Base-by-base conservation (phyloP, 37 sponge, comb jelly and placozoan species). In the Halichondria panicea region DNA sequence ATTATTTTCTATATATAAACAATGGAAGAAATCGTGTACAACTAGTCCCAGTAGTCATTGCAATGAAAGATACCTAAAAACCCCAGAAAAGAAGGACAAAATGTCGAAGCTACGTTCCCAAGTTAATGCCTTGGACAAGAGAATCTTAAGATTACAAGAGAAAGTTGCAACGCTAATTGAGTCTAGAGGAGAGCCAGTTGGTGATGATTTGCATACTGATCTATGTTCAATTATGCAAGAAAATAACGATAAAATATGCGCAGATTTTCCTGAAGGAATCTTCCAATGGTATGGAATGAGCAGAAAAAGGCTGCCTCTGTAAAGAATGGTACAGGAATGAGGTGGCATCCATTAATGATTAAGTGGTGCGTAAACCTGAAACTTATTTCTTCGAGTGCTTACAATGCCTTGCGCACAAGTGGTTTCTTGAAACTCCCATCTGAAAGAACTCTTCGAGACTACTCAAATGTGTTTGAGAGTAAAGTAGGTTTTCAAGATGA, bases 311-410 rank as follows among this genome's bases (percentile, higher is more conserved):
- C 80, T 9, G 44, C 70, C 3, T 6, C 37, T 27, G 70, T 43
- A 4, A 73, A 55, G 22, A 36, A 74, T 58, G 48, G 69, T 8
- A 74, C 45, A 46, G 63, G 70, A 44, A 70, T 84, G 62, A 44
- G 63, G 27, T 84, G 85, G 78, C 85, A 84, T 55, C 85, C 85
- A 3, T n/a, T 68, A 19, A 83, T 74, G 76, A 67, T 75, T 11
- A 66, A 67, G 37, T 84, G 77, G 77, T 76, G 72, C 61, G 30
- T 76, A 1, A 70, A 77, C 30, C 64, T 84, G 32, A 75, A 84
- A 34, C 57, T 61, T 46, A n/a, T 84, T 2, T 84, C 85, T 12
- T 8, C 58, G n/a, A 3, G 55, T 57, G 70, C 77, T 0, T 84
- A 77, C 43, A 53, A 77, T 8, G 27, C 78, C 1, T 19, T 77